Conservation (phyloP, 2,888 invertebrate genomes). For the Oscheius sp. region DNA sequence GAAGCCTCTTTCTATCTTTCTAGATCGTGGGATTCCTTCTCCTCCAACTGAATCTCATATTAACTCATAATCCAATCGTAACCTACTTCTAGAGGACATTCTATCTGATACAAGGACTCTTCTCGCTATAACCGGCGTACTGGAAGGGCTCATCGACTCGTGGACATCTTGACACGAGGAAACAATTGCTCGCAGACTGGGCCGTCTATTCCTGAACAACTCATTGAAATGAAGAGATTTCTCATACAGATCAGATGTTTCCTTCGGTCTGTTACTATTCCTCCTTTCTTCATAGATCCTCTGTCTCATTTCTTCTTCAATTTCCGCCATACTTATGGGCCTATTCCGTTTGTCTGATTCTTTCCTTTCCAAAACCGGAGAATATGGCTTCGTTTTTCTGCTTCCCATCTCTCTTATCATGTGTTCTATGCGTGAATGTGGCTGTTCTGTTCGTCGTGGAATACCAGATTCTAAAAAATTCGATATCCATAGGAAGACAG, state of each 20-base stretch:
- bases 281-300: slow-evolving; percentile 24
- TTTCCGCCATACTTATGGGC: slow-evolving; percentile 32
- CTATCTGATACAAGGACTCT: slow-evolving; percentile 10
- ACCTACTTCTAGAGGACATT: slow-evolving; percentile 12
- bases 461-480: slow-evolving; percentile 6
- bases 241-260: slow-evolving; percentile 11
- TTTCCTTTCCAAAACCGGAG: slow-evolving; percentile 23
- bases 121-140: slow-evolving; percentile 27
- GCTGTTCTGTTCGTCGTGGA: slow-evolving; percentile 20
- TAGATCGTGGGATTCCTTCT: slow-evolving; percentile 2
- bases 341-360: slow-evolving; percentile 12
- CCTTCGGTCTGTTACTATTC: background rate
- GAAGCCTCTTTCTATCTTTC: slow-evolving; percentile 32
- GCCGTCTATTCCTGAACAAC: background rate
- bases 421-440: slow-evolving; percentile 42
- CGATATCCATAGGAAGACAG: background rate
- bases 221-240: background rate
- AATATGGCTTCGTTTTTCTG: slow-evolving; percentile 14
- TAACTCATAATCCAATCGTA: background rate
- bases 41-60: background rate
- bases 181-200: slow-evolving; percentile 27
- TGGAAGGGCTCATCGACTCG: slow-evolving; percentile 9
- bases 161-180: slow-evolving; percentile 26
- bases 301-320: slow-evolving; percentile 30
- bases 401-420: slow-evolving; percentile 54